A percentile compares a stretch with the other conserved stretches of the same genome.
Conservation (phyloP, 2,888 invertebrate species). For the Drosophila mimica region DNA sequence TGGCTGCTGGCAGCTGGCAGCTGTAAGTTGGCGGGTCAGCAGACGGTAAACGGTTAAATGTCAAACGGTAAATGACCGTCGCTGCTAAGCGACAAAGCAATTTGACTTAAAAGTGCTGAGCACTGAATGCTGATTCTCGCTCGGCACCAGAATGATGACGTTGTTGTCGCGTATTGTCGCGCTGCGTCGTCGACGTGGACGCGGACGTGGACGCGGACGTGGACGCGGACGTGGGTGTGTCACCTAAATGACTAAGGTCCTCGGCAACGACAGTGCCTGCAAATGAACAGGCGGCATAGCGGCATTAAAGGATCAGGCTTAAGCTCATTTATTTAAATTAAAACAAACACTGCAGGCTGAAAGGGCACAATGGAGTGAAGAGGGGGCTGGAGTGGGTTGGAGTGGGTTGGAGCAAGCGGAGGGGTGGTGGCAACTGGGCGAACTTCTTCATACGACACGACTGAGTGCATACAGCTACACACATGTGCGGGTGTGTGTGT, state of each 20-base stretch:
- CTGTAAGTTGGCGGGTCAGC: constrained; percentile 40
- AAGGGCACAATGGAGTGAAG: constrained; percentile 43
- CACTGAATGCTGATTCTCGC: constrained; percentile 67
- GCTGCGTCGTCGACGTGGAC: constrained; percentile 12
- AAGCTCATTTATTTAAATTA: constrained; percentile 84
- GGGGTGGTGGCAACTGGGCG: not conserved
- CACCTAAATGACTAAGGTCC: constrained; percentile 55
- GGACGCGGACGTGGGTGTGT: constrained; percentile 25
- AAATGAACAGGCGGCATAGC: constrained; percentile 43
- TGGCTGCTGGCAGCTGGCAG: not conserved
- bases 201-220: constrained; percentile 25
- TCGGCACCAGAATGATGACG: constrained; percentile 32
- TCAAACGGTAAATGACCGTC: constrained; percentile 39
- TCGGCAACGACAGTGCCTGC: constrained; percentile 39
- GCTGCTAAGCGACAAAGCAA: constrained; percentile 73
- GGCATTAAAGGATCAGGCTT: constrained; percentile 81
- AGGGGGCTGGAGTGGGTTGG: not conserved
- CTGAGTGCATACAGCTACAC: constrained; percentile 48
- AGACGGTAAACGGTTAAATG: constrained; percentile 41
- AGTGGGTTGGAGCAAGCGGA: not conserved
- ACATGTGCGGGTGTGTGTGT: constrained; percentile 27
- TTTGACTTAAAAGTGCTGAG: constrained; percentile 81
- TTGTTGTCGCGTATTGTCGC: constrained; percentile 30
- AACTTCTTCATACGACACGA: constrained; percentile 23
- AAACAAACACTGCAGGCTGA: constrained; percentile 81